These are phyloP conservation scores for Acronicta aceris DNA, from an alignment of 2,888 invertebrate genomes.

Conservation along the genomic window DNA sequence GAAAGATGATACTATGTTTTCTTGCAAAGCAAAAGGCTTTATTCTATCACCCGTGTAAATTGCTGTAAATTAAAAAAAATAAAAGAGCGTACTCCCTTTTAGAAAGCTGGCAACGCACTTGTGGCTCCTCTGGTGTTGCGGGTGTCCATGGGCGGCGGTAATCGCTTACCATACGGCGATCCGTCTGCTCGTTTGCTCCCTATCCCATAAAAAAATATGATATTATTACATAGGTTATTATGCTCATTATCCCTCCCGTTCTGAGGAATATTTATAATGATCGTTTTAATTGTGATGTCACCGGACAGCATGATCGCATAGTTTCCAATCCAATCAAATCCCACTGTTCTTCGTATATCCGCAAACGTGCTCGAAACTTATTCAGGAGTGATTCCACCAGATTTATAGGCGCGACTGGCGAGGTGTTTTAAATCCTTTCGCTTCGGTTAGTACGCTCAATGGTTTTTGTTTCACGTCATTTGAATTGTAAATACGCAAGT, in stretches of 20 bases:
- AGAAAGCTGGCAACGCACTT: no score
- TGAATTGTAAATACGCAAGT: constrained; percentile 69
- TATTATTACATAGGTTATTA: no score
- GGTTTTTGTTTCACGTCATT: constrained; percentile 66
- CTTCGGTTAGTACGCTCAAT: constrained; percentile 52
- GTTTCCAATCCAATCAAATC: constrained; percentile 29
- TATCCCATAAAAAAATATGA: no score
- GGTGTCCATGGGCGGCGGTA: no score
- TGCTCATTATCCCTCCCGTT: no score
- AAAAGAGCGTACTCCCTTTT: no score
- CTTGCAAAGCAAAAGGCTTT: no score
- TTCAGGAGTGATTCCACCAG: constrained; percentile 48
- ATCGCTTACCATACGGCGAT: no score
- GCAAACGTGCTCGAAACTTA: constrained; percentile 42
- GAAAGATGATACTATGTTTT: background rate
- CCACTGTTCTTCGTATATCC: constrained; percentile 12
- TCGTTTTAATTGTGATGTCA: background rate
- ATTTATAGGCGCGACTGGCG: constrained; percentile 71
- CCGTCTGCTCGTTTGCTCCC: no score
- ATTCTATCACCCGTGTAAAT: no score
- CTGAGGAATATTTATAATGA: background rate
- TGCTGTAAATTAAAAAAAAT: background rate
- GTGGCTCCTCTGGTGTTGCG: no score
- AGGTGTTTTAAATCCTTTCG: constrained; percentile 69
- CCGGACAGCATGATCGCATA: constrained; percentile 4